phyloP scores from a whole-genome alignment of 2,888 invertebrate genomes.

The Tenthredo scrophulariae region DNA sequence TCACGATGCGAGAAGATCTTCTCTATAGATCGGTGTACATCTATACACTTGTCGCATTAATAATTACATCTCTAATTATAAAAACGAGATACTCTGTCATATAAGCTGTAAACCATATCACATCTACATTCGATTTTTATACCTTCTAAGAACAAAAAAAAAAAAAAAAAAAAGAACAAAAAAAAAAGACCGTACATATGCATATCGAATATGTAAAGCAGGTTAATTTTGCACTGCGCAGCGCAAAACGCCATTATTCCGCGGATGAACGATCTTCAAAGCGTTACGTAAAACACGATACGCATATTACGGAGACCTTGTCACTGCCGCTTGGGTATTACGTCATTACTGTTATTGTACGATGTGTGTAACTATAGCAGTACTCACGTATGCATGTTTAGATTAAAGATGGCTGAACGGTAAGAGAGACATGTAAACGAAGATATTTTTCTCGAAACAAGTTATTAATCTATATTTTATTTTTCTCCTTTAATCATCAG shows the following conservation, averaged over 20 bases:
- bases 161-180: not conserved
- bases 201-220: slow-evolving; percentile 4
- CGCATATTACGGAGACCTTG: slow-evolving; percentile 64
- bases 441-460: not conserved
- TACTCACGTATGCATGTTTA: not conserved
- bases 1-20: not conserved
- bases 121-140: not conserved
- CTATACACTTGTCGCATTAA: no score
- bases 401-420: not conserved
- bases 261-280: slow-evolving; percentile 54
- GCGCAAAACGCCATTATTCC: slow-evolving; percentile 39
- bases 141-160: not conserved
- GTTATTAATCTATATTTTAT: not conserved
- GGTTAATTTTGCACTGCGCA: slow-evolving; percentile 2
- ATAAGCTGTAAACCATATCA: not conserved
- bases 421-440: not conserved
- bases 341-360: slow-evolving; percentile 53
- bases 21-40: not conserved
- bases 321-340: slow-evolving; percentile 54
- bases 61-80: not conserved
- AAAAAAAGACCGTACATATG: not conserved
- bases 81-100: not conserved
- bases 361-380: not conserved
- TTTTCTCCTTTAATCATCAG: not conserved
- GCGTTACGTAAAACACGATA: slow-evolving; percentile 60